Base-by-base conservation (phyloP, 2,888 invertebrate species). In the Anoplius nigerrimus region DNA sequence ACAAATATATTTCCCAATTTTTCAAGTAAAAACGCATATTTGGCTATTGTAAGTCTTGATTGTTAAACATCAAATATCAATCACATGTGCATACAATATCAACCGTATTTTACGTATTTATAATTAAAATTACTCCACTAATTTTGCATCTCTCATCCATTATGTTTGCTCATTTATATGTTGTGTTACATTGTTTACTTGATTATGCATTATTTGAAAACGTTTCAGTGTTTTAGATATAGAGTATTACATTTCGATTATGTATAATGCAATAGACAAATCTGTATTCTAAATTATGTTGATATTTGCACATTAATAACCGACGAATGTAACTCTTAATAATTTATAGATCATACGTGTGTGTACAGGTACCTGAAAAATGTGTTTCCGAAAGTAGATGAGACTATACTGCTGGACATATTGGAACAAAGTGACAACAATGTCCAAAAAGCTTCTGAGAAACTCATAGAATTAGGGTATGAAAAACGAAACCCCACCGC, bases 381-480 rank as follows among this genome's bases (percentile, higher is more conserved):
- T 82, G 93, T 97, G 81, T 97, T 97, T 87, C 95, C 97, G 0
- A 94, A 95, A 89, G 97, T 95, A 0, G 97, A 97, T 82, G 97
- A 97, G 88, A 95, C 95, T 21, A 88, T 97, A 52, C 93, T 97
- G 34, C 90, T 97, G 62, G 97, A 97, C 82, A 91, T 96, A 51
- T 89, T 97, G 59, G 93, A 95, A 57, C 95, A 94, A 87, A 94
- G 95, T 80, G 97, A 97, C 82, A 97, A 97, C 87, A 97, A 97
- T 89, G 97, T 97, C 6, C 95, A 96, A 87, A 95, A 93, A 80
- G 95, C 97, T 0, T 95, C 96, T 11, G 96, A 97, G 80, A 93
- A 93, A 75, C 90, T 97, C 13, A 90, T 94, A 45, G 91, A 93
- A 8, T 92, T 96, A 92, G 97, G 97, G 0, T 97, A 95, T 86